phyloP scores from a whole-genome alignment of 2,797 vertebrate genomes.

The Silurus lanzhouensis region DNA sequence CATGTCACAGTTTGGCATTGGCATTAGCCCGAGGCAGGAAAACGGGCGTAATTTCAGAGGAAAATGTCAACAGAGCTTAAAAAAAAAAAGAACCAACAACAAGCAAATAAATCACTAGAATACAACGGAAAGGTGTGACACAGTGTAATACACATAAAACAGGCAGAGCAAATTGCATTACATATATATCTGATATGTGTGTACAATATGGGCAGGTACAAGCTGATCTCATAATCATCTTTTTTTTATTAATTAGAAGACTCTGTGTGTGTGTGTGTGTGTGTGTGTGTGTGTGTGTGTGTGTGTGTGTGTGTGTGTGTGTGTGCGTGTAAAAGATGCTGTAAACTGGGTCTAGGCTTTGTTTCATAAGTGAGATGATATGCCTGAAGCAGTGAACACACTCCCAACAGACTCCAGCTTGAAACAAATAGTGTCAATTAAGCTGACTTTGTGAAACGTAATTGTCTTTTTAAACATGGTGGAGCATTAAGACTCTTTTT shows the following conservation, averaged over 20 bases:
- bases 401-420: constrained; percentile 21
- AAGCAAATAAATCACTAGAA: constrained; percentile 4
- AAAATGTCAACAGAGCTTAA: constrained; percentile 10
- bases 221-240: neutral
- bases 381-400: constrained; percentile 38
- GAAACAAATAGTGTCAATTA: constrained; percentile 44
- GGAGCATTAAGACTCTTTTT: neutral
- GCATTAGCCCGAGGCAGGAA: constrained; percentile 11
- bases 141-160: constrained; percentile 3
- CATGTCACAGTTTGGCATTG: neutral
- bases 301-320: neutral
- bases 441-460: constrained; percentile 23
- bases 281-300: too few species aligned
- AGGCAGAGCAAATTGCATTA: neutral
- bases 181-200: constrained; percentile 1
- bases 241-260: neutral
- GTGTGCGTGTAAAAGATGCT: neutral
- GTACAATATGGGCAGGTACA: neutral
- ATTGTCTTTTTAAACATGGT: constrained; percentile 28
- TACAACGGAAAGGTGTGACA: constrained; percentile 9
- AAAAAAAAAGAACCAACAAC: neutral
- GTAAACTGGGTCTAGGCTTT: constrained; percentile 31
- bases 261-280: neutral
- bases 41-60: neutral
- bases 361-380: constrained; percentile 3